These are phyloP conservation scores for Kryphioiulus occultus DNA, from an alignment of 2,888 invertebrate species.

Conservation along the genomic window DNA sequence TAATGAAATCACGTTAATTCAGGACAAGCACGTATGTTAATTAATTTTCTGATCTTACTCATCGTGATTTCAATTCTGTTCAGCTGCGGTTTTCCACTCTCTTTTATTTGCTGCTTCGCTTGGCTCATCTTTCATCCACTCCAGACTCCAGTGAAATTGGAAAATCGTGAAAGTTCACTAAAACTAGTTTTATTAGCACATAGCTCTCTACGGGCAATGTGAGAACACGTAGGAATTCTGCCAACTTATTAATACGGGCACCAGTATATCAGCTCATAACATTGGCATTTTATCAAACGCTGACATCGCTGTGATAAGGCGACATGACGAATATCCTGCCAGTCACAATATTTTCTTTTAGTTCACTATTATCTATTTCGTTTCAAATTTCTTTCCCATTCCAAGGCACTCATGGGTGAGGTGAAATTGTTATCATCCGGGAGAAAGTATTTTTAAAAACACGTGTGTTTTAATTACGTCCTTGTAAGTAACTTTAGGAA, in stretches of 20 bases:
- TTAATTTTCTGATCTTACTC: not conserved
- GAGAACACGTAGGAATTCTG: not conserved
- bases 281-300: not conserved
- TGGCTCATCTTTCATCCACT: slow-evolving; percentile 22
- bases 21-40: not conserved
- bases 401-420: not conserved
- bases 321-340: not conserved
- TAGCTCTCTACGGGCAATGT: not conserved
- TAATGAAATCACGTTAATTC: not conserved
- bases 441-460: too few relatives aligned
- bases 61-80: not conserved
- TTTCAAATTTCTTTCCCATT: not conserved
- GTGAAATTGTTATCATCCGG: too few relatives aligned
- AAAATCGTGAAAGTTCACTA: not conserved
- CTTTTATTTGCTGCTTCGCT: not conserved
- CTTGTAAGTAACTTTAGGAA: too few relatives aligned
- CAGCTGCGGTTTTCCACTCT: not conserved
- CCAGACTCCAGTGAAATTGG: not conserved
- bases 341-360: not conserved
- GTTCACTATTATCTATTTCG: not conserved
- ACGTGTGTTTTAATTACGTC: too few relatives aligned
- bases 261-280: not conserved
- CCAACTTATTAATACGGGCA: not conserved
- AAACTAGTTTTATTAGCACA: not conserved
- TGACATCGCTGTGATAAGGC: not conserved